Percentiles rank a stretch among this genome's conserved stretches.
These are phyloP conservation scores for Argopecten irradians DNA, from an alignment of 1,140 invertebrate species.

Conservation along the genomic window DNA sequence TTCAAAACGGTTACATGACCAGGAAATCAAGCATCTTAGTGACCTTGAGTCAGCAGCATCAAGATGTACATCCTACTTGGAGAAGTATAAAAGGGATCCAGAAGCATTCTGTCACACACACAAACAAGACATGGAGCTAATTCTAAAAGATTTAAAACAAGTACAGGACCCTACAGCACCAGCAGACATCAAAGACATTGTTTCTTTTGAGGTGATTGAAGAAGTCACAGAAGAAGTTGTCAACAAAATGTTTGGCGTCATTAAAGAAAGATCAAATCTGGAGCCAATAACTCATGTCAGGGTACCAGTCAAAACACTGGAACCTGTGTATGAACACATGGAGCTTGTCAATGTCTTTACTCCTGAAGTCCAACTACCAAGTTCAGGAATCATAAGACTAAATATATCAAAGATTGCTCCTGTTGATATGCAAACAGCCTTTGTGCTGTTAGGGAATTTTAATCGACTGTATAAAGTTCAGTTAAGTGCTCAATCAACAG, in stretches of 20 bases:
- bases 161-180: neutral
- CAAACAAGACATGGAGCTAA: neutral
- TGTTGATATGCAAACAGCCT: neutral
- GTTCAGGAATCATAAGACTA: too few species aligned
- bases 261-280: neutral
- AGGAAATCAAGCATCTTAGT: neutral
- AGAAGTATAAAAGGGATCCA: neutral
- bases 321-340: neutral
- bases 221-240: neutral
- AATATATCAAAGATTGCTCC: neutral
- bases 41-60: neutral
- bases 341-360: neutral
- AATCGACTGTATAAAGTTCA: too few species aligned
- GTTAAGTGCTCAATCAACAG: neutral
- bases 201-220: neutral
- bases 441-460: neutral
- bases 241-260: neutral
- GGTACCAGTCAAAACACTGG: neutral
- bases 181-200: neutral
- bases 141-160: neutral
- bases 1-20: neutral
- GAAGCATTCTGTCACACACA: neutral
- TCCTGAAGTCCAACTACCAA: neutral
- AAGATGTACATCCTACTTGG: neutral
- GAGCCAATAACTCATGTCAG: too few species aligned